Evolutionary conservation across 2,113 vertebrate species (phyloP).

Genomic region (Theropithecus gelada): DNA sequence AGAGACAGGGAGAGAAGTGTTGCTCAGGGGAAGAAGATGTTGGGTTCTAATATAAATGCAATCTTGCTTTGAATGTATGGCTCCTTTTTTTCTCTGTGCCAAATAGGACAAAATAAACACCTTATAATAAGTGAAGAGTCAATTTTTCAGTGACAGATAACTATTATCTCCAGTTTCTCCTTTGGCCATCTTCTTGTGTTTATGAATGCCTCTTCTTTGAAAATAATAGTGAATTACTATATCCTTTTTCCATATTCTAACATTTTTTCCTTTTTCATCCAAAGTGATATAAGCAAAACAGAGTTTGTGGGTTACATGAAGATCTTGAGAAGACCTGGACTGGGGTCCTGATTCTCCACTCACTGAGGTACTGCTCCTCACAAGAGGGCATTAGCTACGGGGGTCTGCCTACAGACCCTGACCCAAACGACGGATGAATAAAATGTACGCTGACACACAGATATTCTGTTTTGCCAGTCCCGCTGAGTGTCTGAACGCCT

Average conservation of each 20-base stretch:
- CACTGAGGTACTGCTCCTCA: not conserved
- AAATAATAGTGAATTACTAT: not conserved
- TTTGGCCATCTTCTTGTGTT: not conserved
- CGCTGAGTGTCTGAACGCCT: no score
- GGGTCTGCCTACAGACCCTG: no score
- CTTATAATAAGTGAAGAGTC: not conserved
- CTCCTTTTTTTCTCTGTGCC: not conserved
- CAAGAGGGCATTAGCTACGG: no score
- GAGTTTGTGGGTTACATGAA: not conserved
- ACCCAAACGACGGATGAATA: no score
- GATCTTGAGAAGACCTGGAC: not conserved
- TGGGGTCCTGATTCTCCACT: not conserved
- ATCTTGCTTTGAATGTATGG: not conserved
- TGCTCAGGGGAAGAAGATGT: not conserved
- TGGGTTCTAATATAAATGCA: not conserved
- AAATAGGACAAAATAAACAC: not conserved
- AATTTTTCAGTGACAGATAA: not conserved
- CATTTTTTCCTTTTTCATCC: not conserved
- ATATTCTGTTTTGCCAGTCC: no score
- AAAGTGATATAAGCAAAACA: not conserved
- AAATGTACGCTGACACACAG: no score
- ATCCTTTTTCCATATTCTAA: not conserved
- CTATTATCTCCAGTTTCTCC: not conserved
- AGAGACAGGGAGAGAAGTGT: not conserved
- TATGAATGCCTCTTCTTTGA: not conserved